phyloP scores from a whole-genome alignment of 2,888 invertebrate species.

The Deilephila elpenor region DNA sequence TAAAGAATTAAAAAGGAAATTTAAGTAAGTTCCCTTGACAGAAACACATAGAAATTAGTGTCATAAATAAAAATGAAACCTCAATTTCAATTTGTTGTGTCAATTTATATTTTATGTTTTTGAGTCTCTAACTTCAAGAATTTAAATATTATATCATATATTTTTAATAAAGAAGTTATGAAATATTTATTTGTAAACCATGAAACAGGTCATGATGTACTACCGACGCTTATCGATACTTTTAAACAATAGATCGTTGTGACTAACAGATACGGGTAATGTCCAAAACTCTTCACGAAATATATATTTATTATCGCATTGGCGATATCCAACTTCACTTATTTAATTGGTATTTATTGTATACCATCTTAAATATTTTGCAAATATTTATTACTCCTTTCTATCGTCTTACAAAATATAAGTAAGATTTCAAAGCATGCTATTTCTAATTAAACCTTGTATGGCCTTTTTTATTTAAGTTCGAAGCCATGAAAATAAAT shows the following conservation, averaged over 20 bases:
- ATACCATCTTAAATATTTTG: not conserved
- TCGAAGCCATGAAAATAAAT: no score
- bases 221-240: conserved; percentile 34
- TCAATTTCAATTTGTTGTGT: no score
- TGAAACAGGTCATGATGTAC: conserved; percentile 1
- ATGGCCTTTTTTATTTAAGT: not conserved
- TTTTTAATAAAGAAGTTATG: no score
- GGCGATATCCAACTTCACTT: not conserved
- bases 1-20: no score
- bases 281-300: conserved; percentile 52
- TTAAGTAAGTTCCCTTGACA: no score
- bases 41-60: no score
- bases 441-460: not conserved
- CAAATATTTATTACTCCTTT: not conserved
- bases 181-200: not conserved
- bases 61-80: no score
- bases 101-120: no score
- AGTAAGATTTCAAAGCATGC: not conserved
- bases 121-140: no score
- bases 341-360: not conserved
- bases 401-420: not conserved
- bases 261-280: conserved; percentile 54
- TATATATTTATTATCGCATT: not conserved
- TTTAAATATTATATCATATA: no score
- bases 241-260: conserved; percentile 36